Evolutionary conservation across 92 coral and sea anemone genomes (phyloP).

Genomic region (Epizoanthus ramosus): DNA sequence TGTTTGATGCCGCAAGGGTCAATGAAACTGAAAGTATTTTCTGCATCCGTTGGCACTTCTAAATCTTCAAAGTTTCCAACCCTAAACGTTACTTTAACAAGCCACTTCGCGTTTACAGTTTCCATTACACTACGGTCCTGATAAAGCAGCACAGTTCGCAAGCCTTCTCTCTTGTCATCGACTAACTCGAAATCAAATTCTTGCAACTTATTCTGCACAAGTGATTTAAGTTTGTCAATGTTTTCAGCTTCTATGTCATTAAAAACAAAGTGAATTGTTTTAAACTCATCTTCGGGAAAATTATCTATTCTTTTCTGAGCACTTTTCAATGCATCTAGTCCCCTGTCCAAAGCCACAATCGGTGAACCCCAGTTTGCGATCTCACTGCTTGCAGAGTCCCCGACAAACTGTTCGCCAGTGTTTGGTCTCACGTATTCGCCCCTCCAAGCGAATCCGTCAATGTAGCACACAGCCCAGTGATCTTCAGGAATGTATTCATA

Average conservation of each 20-base stretch:
- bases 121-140: not conserved
- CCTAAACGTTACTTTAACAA: not conserved
- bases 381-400: too few species aligned
- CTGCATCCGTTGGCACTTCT: not conserved
- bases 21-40: conserved; percentile 10
- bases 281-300: not conserved
- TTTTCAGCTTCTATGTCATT: not conserved
- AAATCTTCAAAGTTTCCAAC: conserved; percentile 5
- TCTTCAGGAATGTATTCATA: not conserved
- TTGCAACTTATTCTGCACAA: not conserved
- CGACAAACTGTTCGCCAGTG: not conserved
- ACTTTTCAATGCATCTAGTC: not conserved
- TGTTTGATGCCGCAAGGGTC: conserved; percentile 23
- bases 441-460: conserved; percentile 26
- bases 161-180: not conserved
- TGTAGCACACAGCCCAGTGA: conserved; percentile 21
- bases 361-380: conserved; percentile 1
- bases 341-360: conserved; percentile 5
- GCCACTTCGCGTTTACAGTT: not conserved
- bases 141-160: not conserved
- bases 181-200: not conserved
- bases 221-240: not conserved
- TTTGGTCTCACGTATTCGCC: not conserved
- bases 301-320: not conserved
- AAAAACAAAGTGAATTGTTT: conserved; percentile 12